Evolutionary conservation across 2,113 vertebrate genomes (phyloP).

Genomic region (Gallinago undulata): DNA sequence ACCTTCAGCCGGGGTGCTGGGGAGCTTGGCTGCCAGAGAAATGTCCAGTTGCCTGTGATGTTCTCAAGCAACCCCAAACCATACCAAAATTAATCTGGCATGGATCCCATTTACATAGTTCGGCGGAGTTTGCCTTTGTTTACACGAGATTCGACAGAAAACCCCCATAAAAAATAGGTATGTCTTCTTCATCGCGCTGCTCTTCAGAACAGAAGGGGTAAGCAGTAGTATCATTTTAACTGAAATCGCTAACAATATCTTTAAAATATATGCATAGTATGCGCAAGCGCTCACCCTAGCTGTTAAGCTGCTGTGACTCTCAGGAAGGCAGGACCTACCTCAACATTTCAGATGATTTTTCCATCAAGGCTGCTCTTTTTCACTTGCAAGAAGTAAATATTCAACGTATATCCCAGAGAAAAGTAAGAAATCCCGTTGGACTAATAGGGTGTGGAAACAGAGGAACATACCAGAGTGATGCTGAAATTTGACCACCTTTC

Average conservation of each 20-base stretch:
- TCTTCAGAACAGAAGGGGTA: not conserved
- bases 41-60: not conserved
- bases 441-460: not conserved
- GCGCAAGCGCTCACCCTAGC: not conserved
- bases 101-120: not conserved
- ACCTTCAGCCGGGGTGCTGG: not conserved
- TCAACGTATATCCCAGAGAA: not conserved
- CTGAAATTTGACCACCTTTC: not conserved
- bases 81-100: not conserved
- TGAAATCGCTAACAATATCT: not conserved
- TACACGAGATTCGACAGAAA: not conserved
- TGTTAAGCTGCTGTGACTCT: not conserved
- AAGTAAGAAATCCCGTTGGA: not conserved
- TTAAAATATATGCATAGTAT: not conserved
- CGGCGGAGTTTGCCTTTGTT: not conserved
- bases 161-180: not conserved
- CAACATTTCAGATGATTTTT: not conserved
- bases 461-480: not conserved
- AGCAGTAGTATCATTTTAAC: not conserved
- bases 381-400: not conserved
- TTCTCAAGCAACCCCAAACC: not conserved
- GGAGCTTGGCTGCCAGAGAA: not conserved
- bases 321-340: not conserved
- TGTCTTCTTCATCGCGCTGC: not conserved
- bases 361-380: not conserved